phyloP scores from a whole-genome alignment of 2,888 invertebrate species.

The Psococerastis gibbosa region DNA sequence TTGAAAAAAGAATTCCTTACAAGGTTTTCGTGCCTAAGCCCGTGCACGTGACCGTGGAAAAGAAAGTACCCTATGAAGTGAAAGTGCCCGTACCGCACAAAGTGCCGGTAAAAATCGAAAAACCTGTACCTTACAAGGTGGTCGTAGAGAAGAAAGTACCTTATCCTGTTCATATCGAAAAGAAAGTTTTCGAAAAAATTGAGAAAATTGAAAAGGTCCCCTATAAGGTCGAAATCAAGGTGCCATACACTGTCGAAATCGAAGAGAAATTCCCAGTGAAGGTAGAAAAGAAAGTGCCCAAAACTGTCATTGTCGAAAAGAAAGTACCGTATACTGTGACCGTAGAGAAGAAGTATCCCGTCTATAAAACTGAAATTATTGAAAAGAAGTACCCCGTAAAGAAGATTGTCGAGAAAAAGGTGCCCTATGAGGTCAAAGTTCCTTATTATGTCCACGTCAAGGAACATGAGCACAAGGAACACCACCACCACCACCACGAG shows the following conservation, averaged over 20 bases:
- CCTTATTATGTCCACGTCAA: conserved; percentile 36
- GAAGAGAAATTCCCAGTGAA: conserved; percentile 2
- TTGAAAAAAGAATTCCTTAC: conserved; percentile 19
- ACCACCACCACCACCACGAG: conserved; percentile 12
- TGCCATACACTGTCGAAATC: conserved; percentile 1
- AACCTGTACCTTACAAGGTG: background rate
- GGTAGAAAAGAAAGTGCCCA: conserved; percentile 1
- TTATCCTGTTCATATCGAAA: background rate
- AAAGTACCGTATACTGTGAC: background rate
- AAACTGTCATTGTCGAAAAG: conserved; percentile 1
- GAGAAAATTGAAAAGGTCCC: conserved; percentile 13
- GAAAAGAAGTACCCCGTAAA: background rate
- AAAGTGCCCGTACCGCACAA: conserved; percentile 1
- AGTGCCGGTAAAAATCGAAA: background rate
- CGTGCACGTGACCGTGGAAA: conserved; percentile 20
- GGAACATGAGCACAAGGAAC: conserved; percentile 18
- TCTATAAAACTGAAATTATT: background rate
- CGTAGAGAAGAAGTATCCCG: background rate
- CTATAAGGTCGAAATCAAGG: background rate
- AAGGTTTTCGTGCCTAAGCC: conserved; percentile 15
- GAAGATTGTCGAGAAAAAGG: background rate
- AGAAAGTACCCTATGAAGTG: conserved; percentile 14
- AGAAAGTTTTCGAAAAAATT: conserved; percentile 20
- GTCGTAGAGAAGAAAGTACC: background rate
- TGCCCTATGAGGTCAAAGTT: conserved; percentile 41